These are phyloP conservation scores for Lepilemur septentrionalis DNA, from an alignment of 2,797 vertebrate species.

Conservation along the genomic window DNA sequence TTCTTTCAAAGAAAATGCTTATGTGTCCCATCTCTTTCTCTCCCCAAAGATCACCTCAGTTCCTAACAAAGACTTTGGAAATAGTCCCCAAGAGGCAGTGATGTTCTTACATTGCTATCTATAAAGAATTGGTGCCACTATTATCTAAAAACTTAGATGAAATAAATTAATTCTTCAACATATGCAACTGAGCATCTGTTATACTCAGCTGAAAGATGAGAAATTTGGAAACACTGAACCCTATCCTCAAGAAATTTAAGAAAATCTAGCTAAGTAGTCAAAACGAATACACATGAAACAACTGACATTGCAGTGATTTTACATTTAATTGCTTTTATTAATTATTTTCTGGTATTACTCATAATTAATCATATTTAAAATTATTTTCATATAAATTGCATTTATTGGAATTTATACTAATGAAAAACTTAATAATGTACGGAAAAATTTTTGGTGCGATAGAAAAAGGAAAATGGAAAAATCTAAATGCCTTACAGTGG, in stretches of 20 bases:
- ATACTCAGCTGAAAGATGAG: not conserved
- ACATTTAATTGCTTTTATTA: conserved; percentile 26
- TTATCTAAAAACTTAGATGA: conserved; percentile 4
- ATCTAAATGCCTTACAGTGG: not conserved
- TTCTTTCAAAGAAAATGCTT: not conserved
- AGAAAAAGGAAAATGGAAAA: conserved; percentile 45
- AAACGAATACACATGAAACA: conserved; percentile 11
- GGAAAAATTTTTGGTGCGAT: not conserved
- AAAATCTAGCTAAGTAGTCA: not conserved
- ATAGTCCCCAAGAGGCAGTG: not conserved
- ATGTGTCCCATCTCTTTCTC: not conserved
- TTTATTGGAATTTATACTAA: conserved; percentile 21
- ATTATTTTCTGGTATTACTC: not conserved
- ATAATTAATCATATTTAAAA: conserved; percentile 1
- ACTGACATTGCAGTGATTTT: not conserved
- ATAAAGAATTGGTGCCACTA: not conserved
- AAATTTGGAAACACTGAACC: not conserved
- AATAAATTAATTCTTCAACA: not conserved
- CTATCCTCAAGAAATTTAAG: not conserved
- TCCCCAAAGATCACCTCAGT: not conserved
- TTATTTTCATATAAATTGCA: not conserved
- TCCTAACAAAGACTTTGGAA: conserved; percentile 15
- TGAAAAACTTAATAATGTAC: not conserved
- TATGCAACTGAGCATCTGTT: not conserved
- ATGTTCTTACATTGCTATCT: not conserved